phyloP scores from a whole-genome alignment of 2,888 invertebrate genomes.

The Ichneumoninae sp. region DNA sequence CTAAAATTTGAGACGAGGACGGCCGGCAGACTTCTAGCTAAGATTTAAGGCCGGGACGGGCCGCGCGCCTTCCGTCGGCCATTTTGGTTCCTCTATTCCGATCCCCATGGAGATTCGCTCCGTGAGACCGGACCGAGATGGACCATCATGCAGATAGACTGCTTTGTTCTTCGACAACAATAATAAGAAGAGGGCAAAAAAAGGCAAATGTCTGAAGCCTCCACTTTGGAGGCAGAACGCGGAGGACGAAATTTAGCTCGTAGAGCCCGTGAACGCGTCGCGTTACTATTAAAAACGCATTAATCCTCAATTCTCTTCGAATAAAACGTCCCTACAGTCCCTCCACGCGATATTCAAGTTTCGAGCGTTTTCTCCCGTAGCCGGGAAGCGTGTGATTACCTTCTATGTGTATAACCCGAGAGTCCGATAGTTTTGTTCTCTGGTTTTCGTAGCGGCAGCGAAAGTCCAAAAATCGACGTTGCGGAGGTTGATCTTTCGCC shows the following conservation, averaged over 20 bases:
- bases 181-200: background rate
- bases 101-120: background rate
- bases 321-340: constrained; percentile 24
- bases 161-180: constrained; percentile 5
- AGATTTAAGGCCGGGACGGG: constrained; percentile 2
- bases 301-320: constrained; percentile 76
- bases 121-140: background rate
- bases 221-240: constrained; percentile 4
- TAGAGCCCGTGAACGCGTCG: constrained; percentile 59
- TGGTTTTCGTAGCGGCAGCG: background rate
- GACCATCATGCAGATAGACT: constrained; percentile 2
- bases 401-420: constrained; percentile 15
- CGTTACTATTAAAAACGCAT: constrained; percentile 82
- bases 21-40: background rate
- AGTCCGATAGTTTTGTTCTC: background rate
- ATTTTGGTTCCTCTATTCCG: constrained; percentile 11
- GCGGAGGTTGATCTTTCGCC: background rate
- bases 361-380: constrained; percentile 21
- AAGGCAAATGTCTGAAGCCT: constrained; percentile 19
- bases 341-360: constrained; percentile 32
- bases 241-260: background rate
- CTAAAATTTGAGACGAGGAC: constrained; percentile 5
- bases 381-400: constrained; percentile 51
- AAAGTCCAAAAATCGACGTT: constrained; percentile 31
- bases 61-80: constrained; percentile 13